Evolutionary conservation across 2,797 vertebrate genomes (phyloP), one percentile per base, ranked within the genome.

Genomic region (Micromesistius poutassou): DNA sequence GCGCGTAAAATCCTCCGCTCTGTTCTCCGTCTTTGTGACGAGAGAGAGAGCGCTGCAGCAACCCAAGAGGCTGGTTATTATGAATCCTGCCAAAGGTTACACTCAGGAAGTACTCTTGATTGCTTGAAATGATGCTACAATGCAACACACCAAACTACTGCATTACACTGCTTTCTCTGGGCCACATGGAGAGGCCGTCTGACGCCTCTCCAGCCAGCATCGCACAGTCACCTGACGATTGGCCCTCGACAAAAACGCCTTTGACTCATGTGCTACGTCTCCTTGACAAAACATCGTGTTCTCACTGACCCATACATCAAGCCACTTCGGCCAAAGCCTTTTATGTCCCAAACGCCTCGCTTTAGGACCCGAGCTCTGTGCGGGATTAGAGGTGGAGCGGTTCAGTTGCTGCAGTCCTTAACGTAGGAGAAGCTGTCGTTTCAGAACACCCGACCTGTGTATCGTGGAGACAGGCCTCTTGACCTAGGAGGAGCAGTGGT

Each of bases 21-120:
- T 86, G 80, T 76, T 82, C 78, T 87, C 79, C 80, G 74, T 55
- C 75, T 28, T 80, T 66, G 81, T 83, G 82, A 75, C 79, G 76
- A 74, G 77, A 78, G 30, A 81, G 76, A 77, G 78, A 78, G 46
- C 76, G 84, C 79, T 80, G 79, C 82, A 79, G 12, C 78, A 81
- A 78, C 79, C 46, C 74, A 78, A 31, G 38, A 89, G 73, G 86
- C 85, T 76, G 89, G 91, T 92, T 91, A 91, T 87, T 82, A 75
- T 30, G 82, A 91, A 87, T 90, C 89, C 89, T 90, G 89, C 91
- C 91, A 90, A 91, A 90, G 87, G 87, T 91, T 84, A 87, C 79
- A 90, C 92, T 94, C 93, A 93, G 93, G 91, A 92, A 93, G 80
- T 84, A 82, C 80, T 80, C 80, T 79, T 62, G 72, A 81, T 82